Conservation (phyloP, 2,797 vertebrate genomes). For the Enteromius viviparus region DNA sequence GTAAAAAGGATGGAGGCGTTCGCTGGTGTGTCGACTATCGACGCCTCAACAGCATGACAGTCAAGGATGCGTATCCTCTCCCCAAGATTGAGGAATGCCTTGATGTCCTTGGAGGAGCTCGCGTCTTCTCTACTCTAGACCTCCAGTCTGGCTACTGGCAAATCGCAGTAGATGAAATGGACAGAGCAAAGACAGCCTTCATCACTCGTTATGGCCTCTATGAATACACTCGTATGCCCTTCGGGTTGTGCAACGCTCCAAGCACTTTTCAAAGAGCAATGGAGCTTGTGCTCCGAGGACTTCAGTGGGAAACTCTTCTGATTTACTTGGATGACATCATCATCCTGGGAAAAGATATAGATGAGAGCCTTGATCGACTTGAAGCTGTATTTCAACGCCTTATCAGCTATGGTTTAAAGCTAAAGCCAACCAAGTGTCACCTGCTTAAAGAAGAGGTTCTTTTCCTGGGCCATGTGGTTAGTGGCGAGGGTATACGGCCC, state of each 20-base stretch:
- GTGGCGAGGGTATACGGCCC: slow-evolving; percentile 56
- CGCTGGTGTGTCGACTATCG: slow-evolving; percentile 41
- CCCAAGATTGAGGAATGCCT: slow-evolving; percentile 34
- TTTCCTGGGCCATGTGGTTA: slow-evolving; percentile 19
- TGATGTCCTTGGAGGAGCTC: slow-evolving; percentile 23
- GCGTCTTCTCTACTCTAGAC: slow-evolving; percentile 43
- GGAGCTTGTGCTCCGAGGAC: slow-evolving; percentile 69
- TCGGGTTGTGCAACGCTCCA: neutral
- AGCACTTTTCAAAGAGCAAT: slow-evolving; percentile 57
- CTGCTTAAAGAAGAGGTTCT: slow-evolving; percentile 32
- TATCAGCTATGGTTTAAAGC: neutral
- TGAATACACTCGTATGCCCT: slow-evolving; percentile 63
- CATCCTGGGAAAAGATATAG: slow-evolving; percentile 70
- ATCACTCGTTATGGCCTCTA: slow-evolving; percentile 42
- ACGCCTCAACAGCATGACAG: slow-evolving; percentile 11
- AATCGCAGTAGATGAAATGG: slow-evolving; percentile 32
- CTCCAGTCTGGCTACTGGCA: neutral
- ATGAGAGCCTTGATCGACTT: slow-evolving; percentile 39
- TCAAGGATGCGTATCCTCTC: slow-evolving; percentile 45
- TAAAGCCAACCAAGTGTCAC: slow-evolving; percentile 10
- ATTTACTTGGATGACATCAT: slow-evolving; percentile 70
- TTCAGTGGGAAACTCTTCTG: slow-evolving; percentile 68
- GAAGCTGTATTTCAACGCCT: slow-evolving; percentile 8
- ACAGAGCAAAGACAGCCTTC: slow-evolving; percentile 60
- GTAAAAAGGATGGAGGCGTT: slow-evolving; percentile 48